phyloP scores from a whole-genome alignment of 2,797 vertebrate genomes.

The Pangasius mekongensis region DNA sequence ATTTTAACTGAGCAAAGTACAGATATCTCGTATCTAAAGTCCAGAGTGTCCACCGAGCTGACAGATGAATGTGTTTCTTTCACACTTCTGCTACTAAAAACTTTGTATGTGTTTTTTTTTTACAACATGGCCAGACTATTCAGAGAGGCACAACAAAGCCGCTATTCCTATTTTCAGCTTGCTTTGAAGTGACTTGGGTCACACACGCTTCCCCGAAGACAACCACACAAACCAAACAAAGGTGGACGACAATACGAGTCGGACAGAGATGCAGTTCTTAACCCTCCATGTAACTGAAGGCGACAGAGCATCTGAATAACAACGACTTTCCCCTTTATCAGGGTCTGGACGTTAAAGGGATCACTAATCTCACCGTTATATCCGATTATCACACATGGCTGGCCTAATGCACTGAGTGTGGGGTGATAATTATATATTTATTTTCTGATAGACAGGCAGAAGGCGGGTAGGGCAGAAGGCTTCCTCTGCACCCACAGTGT shows the following conservation, averaged over 20 bases:
- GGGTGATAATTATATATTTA: slow-evolving; percentile 61
- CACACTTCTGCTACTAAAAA: slow-evolving; percentile 37
- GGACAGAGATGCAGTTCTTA: slow-evolving; percentile 55
- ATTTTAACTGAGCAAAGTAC: neutral
- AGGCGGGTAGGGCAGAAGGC: slow-evolving; percentile 22
- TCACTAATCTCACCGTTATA: slow-evolving; percentile 62
- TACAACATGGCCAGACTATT: slow-evolving; percentile 35
- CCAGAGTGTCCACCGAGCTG: neutral
- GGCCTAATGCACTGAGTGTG: slow-evolving; percentile 60
- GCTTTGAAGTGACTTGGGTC: slow-evolving; percentile 29
- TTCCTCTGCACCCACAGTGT: slow-evolving; percentile 41
- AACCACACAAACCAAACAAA: slow-evolving; percentile 36
- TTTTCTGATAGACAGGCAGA: slow-evolving; percentile 52
- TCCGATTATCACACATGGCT: slow-evolving; percentile 63
- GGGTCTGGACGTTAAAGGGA: slow-evolving; percentile 58
- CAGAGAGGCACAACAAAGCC: slow-evolving; percentile 27
- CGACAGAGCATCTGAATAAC: slow-evolving; percentile 60
- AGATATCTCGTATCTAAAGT: neutral
- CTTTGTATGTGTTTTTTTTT: slow-evolving; percentile 27
- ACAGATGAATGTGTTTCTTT: slow-evolving; percentile 29
- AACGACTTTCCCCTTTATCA: slow-evolving; percentile 59
- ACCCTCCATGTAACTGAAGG: slow-evolving; percentile 62
- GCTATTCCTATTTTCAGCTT: slow-evolving; percentile 3
- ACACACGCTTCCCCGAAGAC: slow-evolving; percentile 47
- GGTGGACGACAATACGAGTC: slow-evolving; percentile 21